phyloP scores from a whole-genome alignment of 2,797 vertebrate genomes.

The Phrynocephalus forsythii region DNA sequence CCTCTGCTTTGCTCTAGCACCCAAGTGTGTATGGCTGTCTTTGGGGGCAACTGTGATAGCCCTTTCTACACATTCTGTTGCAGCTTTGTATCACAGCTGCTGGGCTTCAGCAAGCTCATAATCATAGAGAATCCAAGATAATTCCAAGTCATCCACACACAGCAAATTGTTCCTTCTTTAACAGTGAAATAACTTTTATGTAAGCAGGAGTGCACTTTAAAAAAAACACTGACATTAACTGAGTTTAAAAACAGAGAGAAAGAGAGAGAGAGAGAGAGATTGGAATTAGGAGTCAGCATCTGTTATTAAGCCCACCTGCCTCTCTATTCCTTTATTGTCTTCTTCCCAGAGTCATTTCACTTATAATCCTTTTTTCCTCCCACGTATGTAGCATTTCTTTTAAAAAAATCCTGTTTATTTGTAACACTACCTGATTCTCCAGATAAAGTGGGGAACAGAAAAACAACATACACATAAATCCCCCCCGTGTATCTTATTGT shows the following conservation, averaged over 20 bases:
- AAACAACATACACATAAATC: constrained; percentile 6
- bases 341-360: neutral
- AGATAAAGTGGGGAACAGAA: constrained; percentile 47
- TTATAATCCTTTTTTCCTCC: constrained; percentile 11
- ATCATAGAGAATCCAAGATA: neutral
- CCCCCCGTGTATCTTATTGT: neutral
- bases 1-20: neutral
- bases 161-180: rapidly evolving
- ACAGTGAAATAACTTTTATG: neutral
- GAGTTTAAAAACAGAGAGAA: no score
- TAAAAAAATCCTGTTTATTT: neutral
- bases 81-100: neutral
- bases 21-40: neutral
- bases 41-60: neutral
- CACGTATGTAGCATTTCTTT: constrained; percentile 18
- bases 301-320: neutral
- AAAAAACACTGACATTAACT: no score
- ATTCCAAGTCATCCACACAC: neutral
- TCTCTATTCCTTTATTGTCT: neutral
- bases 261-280: no score
- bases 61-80: neutral
- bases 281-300: neutral
- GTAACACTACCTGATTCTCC: constrained; percentile 13
- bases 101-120: rapidly evolving
- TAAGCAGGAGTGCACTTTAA: neutral